Base-by-base conservation (phyloP, 2,113 vertebrate species). In the Macroglossus sobrinus region DNA sequence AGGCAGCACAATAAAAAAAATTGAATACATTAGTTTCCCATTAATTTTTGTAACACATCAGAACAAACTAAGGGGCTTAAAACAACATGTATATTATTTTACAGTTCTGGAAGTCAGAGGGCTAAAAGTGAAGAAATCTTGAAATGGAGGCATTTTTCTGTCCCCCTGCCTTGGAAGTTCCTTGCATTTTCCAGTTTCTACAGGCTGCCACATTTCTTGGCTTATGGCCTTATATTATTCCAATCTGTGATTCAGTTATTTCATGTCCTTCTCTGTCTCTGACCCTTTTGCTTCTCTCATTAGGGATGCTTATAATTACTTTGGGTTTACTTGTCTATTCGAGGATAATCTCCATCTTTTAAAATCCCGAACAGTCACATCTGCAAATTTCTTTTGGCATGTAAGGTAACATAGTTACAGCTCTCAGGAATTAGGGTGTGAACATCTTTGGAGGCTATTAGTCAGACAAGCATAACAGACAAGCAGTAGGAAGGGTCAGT, bases 121-220 rank as follows among this genome's bases (percentile, higher is more conserved):
- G 3, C 16, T 79, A 40, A 21, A 76, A 55, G 6, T 85, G 45
- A 72, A 33, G 66, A 88, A 47, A n/a, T 74, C 33, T 84, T 79
- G 68, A 50, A 84, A 53, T 43, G 40, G 30, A 28, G 3, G n/a
- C 43, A 35, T 47, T 74, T 79, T 28, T 69, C 2, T 92, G 11
- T 9, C 2, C 5, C 55, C 7, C 55, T 3, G 28, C 11, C 22
- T 11, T 11, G 33, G 5, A 33, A 2, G 14, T 5, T 63, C 13
- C 35, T 93, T 68, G 3, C 38, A 40, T 80, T 85, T 92, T 68
- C 21, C 10, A 87, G 7, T 18, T 43, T 55, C 30, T 64, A 38
- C 28, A 38, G 22, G 40, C 15, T 89, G 19, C 4, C 13, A 9
- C 15, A 2, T n/a, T 66, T 4, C n/a, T 53, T 87, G 26, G 12